phyloP scores from a whole-genome alignment of 2,797 vertebrate genomes.

The Mus caroli region DNA sequence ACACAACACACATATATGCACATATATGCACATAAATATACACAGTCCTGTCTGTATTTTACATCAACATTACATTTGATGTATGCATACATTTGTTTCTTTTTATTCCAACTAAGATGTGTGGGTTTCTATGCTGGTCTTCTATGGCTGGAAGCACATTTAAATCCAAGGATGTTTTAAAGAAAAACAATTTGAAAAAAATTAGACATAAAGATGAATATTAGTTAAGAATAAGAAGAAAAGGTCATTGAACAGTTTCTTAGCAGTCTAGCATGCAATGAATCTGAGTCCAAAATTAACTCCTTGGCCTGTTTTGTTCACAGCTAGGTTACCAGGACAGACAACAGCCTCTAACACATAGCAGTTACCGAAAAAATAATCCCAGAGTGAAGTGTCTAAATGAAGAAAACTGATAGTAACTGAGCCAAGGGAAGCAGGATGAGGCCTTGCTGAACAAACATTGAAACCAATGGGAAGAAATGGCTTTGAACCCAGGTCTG shows the following conservation, averaged over 20 bases:
- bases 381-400: not conserved
- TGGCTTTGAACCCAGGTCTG: not conserved
- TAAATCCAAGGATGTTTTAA: not conserved
- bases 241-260: not conserved
- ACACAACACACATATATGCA: not conserved
- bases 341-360: not conserved
- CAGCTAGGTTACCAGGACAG: not conserved
- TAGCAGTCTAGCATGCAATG: not conserved
- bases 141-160: not conserved
- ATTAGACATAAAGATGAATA: not conserved
- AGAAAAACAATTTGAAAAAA: not conserved
- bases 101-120: not conserved
- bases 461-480: not conserved
- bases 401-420: not conserved
- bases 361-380: not conserved
- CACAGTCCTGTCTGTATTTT: not conserved
- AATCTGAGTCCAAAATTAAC: not conserved
- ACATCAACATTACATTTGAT: not conserved
- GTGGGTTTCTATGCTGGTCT: not conserved
- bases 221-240: slow-evolving; percentile 5
- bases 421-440: not conserved
- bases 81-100: not conserved
- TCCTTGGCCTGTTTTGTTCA: not conserved
- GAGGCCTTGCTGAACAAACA: not conserved
- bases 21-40: not conserved